Evolutionary conservation across 2,113 vertebrate species (phyloP).

Genomic region (Tamias sibiricus): DNA sequence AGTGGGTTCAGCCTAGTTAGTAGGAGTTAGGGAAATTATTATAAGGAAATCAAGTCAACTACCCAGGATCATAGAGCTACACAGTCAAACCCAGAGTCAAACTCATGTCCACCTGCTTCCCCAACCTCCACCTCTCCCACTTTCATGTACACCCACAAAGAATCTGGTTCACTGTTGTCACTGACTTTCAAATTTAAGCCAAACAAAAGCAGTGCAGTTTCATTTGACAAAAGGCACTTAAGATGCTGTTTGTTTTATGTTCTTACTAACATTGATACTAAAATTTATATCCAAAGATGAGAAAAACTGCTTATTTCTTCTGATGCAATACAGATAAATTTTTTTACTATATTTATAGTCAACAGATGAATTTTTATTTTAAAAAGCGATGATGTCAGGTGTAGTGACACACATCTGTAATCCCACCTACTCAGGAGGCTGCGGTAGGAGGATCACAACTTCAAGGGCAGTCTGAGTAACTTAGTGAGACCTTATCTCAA

Average conservation of each 20-base stretch:
- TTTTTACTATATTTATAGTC: background rate
- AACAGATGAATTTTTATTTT: background rate
- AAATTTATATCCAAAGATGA: background rate
- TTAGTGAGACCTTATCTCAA: background rate
- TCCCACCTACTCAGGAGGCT: background rate
- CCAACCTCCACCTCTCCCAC: background rate
- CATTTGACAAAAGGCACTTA: background rate
- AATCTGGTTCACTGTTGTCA: background rate
- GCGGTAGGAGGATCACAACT: background rate
- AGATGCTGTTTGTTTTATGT: background rate
- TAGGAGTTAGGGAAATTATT: background rate
- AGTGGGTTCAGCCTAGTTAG: background rate
- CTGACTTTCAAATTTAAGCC: background rate
- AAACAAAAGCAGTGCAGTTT: background rate
- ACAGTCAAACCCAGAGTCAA: background rate
- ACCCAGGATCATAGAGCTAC: background rate
- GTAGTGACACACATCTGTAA: background rate
- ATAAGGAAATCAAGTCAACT: background rate
- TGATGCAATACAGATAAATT: background rate
- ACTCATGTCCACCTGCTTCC: background rate
- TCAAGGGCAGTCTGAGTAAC: background rate
- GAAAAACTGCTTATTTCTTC: background rate
- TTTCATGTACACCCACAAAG: background rate
- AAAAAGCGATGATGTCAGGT: background rate
- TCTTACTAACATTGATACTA: background rate